Conservation (phyloP, 2,113 vertebrate species). For the Kryptolebias marmoratus region DNA sequence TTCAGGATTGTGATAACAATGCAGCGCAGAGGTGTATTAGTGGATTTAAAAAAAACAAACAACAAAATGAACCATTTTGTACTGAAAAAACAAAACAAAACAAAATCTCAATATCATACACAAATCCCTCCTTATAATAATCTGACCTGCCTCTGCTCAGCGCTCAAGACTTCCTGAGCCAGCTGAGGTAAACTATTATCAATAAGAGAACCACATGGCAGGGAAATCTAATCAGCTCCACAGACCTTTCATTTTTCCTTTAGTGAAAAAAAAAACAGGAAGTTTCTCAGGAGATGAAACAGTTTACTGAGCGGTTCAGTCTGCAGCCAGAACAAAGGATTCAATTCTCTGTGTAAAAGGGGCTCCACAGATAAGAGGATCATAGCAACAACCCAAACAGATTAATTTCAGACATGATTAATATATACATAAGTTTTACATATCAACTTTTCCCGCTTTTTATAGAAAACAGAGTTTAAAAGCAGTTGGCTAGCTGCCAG, state of each 20-base stretch:
- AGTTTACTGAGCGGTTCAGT: background rate
- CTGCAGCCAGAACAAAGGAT: constrained; percentile 32
- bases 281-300: constrained; percentile 47
- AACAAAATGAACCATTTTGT: background rate
- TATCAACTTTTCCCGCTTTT: too few relatives aligned
- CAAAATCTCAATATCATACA: constrained; percentile 8
- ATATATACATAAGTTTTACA: too few relatives aligned
- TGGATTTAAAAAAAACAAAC: too few relatives aligned
- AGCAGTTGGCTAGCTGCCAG: too few relatives aligned
- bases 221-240: constrained; percentile 64
- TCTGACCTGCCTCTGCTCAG: constrained; percentile 7
- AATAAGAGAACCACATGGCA: constrained; percentile 53
- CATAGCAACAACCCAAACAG: background rate
- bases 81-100: background rate
- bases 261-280: constrained; percentile 52
- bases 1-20: too few relatives aligned
- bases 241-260: constrained; percentile 36
- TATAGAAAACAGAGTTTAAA: too few relatives aligned
- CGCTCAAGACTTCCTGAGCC: constrained; percentile 25
- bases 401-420: background rate
- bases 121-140: constrained; percentile 9
- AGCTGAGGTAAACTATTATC: constrained; percentile 33
- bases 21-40: background rate
- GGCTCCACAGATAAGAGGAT: background rate
- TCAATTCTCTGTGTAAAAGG: constrained; percentile 18